A percentile compares a stretch with the other conserved stretches of the same genome.
Conservation (phyloP, 2,888 invertebrate genomes). For the Acanthoscelides obtectus region DNA sequence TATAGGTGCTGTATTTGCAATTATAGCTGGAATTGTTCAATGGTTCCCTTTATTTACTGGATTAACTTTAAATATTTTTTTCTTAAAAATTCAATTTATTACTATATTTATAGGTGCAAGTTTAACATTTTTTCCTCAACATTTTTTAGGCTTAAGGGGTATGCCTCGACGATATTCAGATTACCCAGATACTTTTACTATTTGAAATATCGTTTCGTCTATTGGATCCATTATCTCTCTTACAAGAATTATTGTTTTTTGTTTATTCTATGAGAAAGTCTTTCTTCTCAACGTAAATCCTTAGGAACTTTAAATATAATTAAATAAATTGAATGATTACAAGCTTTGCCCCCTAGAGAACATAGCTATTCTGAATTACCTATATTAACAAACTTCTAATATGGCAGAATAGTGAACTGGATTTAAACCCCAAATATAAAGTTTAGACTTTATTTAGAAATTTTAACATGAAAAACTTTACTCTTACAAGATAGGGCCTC, state of each 20-base stretch:
- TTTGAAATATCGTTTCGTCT: constrained; percentile 65
- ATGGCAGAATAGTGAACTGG: constrained; percentile 59
- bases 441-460: constrained; percentile 58
- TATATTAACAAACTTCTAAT: constrained; percentile 52
- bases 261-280: neutral
- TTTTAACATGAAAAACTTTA: constrained; percentile 56
- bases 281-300: constrained; percentile 46
- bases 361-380: constrained; percentile 59
- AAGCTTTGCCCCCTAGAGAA: constrained; percentile 55
- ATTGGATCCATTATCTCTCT: constrained; percentile 63
- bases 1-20: constrained; percentile 20
- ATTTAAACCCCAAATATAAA: constrained; percentile 53
- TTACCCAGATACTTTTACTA: constrained; percentile 20
- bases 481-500: constrained; percentile 58
- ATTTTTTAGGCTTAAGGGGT: constrained; percentile 65
- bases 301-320: constrained; percentile 51
- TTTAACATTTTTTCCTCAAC: constrained; percentile 76
- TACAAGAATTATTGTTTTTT: constrained; percentile 57
- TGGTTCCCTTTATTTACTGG: constrained; percentile 13
- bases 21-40: constrained; percentile 10
- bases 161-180: constrained; percentile 71
- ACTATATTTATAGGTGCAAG: constrained; percentile 73
- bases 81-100: constrained; percentile 64
- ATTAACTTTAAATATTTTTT: constrained; percentile 17
- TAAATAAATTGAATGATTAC: constrained; percentile 60